Evolutionary conservation across 2,888 invertebrate genomes (phyloP).

Genomic region (Netelia fuscicornis): DNA sequence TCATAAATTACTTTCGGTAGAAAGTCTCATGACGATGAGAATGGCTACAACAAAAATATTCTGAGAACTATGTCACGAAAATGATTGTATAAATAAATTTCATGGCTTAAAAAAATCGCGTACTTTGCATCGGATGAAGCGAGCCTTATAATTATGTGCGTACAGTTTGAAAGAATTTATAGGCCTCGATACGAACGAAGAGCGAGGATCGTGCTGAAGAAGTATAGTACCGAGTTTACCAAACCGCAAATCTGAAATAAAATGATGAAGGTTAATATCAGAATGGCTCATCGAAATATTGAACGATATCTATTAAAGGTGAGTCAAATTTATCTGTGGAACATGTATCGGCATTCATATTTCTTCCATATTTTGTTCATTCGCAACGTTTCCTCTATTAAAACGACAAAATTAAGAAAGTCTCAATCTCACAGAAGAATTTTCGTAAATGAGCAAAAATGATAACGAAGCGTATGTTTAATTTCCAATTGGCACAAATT

Average conservation of each 20-base stretch:
- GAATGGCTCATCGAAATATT: conserved; percentile 19
- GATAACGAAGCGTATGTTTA: not conserved
- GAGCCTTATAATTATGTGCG: not conserved
- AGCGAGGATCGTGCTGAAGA: conserved; percentile 92
- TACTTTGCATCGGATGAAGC: conserved; percentile 3
- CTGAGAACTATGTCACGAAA: not conserved
- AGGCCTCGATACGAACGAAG: conserved; percentile 91
- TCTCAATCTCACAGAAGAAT: too few species aligned
- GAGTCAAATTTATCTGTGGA: too few species aligned
- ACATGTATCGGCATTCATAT: too few species aligned
- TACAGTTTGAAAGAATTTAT: conserved; percentile 83
- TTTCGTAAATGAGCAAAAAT: too few species aligned
- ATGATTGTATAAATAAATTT: not conserved
- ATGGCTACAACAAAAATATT: not conserved
- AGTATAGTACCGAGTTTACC: conserved; percentile 90
- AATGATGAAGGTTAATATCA: conserved; percentile 69
- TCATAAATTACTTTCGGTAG: not conserved
- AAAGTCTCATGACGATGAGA: too few species aligned
- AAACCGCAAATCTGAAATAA: conserved; percentile 91
- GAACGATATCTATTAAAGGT: not conserved
- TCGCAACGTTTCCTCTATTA: too few species aligned
- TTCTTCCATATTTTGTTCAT: too few species aligned
- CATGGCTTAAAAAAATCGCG: not conserved
- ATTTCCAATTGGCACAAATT: not conserved
- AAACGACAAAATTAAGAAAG: too few species aligned